phyloP scores from a whole-genome alignment of 64 coral and sea anemone genomes.

The Acropora yongei region DNA sequence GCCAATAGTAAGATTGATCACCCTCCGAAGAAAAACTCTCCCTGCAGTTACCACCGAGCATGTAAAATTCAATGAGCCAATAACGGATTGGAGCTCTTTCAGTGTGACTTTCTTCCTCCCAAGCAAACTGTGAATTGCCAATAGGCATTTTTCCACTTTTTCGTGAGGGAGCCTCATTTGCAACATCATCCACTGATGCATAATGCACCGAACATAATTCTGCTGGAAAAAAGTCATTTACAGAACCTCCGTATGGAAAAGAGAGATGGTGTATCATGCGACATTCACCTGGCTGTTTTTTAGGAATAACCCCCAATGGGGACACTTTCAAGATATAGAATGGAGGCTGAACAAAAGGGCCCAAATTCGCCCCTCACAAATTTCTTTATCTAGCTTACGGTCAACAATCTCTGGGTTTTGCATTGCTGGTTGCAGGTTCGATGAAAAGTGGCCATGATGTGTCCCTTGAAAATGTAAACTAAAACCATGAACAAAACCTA shows the following conservation, averaged over 20 bases:
- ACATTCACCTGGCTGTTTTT: conserved; percentile 13
- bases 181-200: no score
- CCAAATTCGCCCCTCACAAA: not conserved
- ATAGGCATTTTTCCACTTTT: not conserved
- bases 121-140: not conserved
- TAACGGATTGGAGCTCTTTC: not conserved
- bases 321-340: not conserved
- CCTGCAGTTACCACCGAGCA: conserved; percentile 13
- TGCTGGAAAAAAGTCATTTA: not conserved
- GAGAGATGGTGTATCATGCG: conserved; percentile 16
- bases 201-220: no score
- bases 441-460: no score
- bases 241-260: not conserved
- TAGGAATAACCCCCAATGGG: conserved; percentile 4
- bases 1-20: conserved; percentile 19
- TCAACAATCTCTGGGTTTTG: conserved; percentile 16
- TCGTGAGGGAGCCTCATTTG: not conserved
- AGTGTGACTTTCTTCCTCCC: not conserved
- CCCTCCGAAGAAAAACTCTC: not conserved
- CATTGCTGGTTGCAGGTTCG: not conserved
- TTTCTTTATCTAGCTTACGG: not conserved
- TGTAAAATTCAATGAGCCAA: conserved; percentile 15
- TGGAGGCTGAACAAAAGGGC: conserved; percentile 5
- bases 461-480: not conserved
- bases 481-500: not conserved